Percentiles rank a stretch among this genome's conserved stretches.
phyloP scores from a whole-genome alignment of 1,140 invertebrate genomes.

The Parasteatoda tepidariorum region DNA sequence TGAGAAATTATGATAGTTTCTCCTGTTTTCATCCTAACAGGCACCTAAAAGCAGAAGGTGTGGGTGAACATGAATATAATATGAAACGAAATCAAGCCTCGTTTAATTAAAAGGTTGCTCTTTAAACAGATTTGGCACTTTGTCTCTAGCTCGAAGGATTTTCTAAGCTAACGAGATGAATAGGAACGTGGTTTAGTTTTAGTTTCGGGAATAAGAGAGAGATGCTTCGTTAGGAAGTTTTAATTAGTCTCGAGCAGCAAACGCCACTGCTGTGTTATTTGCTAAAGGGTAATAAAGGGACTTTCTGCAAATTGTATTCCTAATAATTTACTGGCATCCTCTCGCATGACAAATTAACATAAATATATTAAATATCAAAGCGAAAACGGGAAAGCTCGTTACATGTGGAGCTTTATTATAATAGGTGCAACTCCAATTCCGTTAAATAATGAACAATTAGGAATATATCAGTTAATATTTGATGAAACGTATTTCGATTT shows the following conservation, averaged over 20 bases:
- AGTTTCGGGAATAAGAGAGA: slow-evolving; percentile 3
- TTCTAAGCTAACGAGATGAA: slow-evolving; percentile 50
- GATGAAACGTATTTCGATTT: too few relatives aligned
- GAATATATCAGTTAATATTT: too few relatives aligned
- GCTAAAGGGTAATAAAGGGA: slow-evolving; percentile 45
- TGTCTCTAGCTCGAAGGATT: slow-evolving; percentile 30
- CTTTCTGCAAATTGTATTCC: slow-evolving; percentile 29
- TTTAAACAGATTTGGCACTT: slow-evolving; percentile 49
- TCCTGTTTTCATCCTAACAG: not conserved
- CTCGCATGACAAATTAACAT: not conserved
- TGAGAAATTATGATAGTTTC: not conserved
- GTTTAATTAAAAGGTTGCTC: slow-evolving; percentile 44
- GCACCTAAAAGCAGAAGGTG: not conserved
- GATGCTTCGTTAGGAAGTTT: slow-evolving; percentile 55
- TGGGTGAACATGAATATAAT: slow-evolving; percentile 29
- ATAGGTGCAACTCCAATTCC: too few relatives aligned
- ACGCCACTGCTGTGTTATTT: slow-evolving; percentile 37
- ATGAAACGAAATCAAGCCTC: slow-evolving; percentile 21
- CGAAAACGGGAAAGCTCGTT: too few relatives aligned
- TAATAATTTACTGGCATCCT: slow-evolving; percentile 21
- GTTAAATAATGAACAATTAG: too few relatives aligned
- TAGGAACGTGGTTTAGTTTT: slow-evolving; percentile 49
- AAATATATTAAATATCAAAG: too few relatives aligned
- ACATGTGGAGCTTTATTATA: too few relatives aligned
- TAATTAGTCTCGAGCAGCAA: slow-evolving; percentile 37